Conservation (phyloP, 2,797 vertebrate species). For the Sternarchorhynchus goeldii region DNA sequence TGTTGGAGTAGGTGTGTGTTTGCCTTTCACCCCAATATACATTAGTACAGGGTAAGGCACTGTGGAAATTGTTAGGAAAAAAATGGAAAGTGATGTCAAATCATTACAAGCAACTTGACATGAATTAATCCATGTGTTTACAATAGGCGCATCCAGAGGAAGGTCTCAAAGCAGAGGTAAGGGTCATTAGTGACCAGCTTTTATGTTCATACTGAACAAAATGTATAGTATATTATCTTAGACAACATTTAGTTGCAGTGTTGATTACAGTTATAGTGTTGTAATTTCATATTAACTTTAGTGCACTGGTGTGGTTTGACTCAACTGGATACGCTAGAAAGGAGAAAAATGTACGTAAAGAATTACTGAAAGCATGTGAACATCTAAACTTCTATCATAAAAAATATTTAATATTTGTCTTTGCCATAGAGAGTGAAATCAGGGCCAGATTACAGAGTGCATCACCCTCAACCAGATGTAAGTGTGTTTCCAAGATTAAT, state of each 20-base stretch:
- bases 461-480: slow-evolving; percentile 94
- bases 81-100: neutral
- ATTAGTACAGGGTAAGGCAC: neutral
- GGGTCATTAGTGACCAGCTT: slow-evolving; percentile 10
- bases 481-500: slow-evolving; percentile 64
- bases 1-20: neutral
- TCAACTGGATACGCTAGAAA: neutral
- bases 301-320: neutral
- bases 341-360: neutral
- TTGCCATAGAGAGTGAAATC: slow-evolving; percentile 90
- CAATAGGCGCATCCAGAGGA: slow-evolving; percentile 79
- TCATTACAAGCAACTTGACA: neutral
- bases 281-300: too few species aligned
- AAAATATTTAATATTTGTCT: slow-evolving; percentile 52
- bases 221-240: slow-evolving; percentile 17
- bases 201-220: neutral
- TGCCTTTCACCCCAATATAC: neutral
- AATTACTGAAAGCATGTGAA: neutral
- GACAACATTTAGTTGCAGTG: slow-evolving; percentile 13
- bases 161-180: slow-evolving; percentile 93
- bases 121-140: slow-evolving; percentile 31
- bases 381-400: slow-evolving; percentile 31
- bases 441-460: slow-evolving; percentile 94
- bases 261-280: too few species aligned
- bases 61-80: neutral